Conservation (phyloP, 2,113 vertebrate genomes). For the Calonectris borealis region DNA sequence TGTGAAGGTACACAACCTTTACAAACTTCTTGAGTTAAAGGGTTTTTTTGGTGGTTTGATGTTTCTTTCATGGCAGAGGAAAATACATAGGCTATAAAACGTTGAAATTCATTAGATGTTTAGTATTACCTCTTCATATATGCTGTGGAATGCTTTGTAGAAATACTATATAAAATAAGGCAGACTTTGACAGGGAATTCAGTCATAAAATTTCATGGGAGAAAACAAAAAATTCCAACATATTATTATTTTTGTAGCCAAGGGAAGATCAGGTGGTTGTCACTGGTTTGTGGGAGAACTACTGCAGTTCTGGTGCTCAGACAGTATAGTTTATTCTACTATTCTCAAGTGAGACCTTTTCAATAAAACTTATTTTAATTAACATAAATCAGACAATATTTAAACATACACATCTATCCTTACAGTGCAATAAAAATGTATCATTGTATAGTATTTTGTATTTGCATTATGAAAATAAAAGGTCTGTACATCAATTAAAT, state of each 20-base stretch:
- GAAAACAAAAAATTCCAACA: conserved; percentile 66
- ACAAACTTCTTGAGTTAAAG: conserved; percentile 77
- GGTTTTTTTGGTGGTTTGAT: conserved; percentile 12
- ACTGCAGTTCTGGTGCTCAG: not conserved
- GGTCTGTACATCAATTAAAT: conserved; percentile 83
- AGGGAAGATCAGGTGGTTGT: conserved; percentile 68
- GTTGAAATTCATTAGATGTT: conserved; percentile 83
- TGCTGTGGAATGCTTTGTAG: conserved; percentile 87
- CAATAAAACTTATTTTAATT: conserved; percentile 80
- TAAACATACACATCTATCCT: conserved; percentile 80
- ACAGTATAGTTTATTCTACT: conserved; percentile 1
- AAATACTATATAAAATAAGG: conserved; percentile 97
- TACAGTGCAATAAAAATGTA: conserved; percentile 90
- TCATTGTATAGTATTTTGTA: conserved; percentile 82
- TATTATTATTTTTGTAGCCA: conserved; percentile 76
- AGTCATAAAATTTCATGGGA: conserved; percentile 82
- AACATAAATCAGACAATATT: conserved; percentile 80
- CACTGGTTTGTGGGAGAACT: conserved; percentile 21
- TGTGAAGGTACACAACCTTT: conserved; percentile 72
- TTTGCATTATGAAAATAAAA: conserved; percentile 88
- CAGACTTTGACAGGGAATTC: conserved; percentile 87
- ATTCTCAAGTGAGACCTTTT: conserved; percentile 62
- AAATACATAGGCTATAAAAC: conserved; percentile 88
- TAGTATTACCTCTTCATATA: conserved; percentile 75
- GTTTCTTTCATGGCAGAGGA: conserved; percentile 79